These are phyloP conservation scores for Amniataba percoides DNA, from an alignment of 2,797 vertebrate species.

Conservation along the genomic window DNA sequence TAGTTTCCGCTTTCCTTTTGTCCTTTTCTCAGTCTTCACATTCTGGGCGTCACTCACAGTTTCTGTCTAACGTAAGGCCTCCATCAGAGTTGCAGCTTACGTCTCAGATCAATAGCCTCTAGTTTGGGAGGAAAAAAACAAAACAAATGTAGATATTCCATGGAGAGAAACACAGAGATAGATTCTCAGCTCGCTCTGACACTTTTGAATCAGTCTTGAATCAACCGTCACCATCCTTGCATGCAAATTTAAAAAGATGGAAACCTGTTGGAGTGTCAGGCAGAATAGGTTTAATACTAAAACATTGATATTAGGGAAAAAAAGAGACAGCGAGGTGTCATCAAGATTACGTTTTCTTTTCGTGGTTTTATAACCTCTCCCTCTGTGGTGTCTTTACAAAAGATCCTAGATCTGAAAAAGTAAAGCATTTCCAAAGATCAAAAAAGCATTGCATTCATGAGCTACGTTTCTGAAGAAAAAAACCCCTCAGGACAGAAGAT, in stretches of 20 bases:
- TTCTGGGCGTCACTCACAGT: slow-evolving; percentile 1
- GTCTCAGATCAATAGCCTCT: not conserved
- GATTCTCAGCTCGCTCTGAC: not conserved
- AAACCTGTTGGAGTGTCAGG: not conserved
- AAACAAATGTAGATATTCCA: not conserved
- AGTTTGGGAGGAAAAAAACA: not conserved
- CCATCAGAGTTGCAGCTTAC: slow-evolving; percentile 1
- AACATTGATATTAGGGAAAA: not conserved
- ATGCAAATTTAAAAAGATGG: not conserved
- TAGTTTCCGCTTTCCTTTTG: not conserved
- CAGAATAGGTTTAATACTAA: not conserved
- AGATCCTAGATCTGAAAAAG: not conserved
- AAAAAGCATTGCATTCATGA: not conserved
- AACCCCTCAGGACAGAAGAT: not conserved
- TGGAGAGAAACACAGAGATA: not conserved
- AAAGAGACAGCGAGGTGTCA: not conserved
- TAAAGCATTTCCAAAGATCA: not conserved
- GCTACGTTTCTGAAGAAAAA: not conserved
- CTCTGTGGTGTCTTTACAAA: not conserved
- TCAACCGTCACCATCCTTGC: not conserved
- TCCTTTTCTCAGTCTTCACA: not conserved
- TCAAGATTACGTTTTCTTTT: not conserved
- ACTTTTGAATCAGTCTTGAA: not conserved
- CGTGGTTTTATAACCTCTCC: not conserved
- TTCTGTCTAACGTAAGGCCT: not conserved